Conservation (phyloP, 1,140 invertebrate species). For the Paraescarpia echinospica region DNA sequence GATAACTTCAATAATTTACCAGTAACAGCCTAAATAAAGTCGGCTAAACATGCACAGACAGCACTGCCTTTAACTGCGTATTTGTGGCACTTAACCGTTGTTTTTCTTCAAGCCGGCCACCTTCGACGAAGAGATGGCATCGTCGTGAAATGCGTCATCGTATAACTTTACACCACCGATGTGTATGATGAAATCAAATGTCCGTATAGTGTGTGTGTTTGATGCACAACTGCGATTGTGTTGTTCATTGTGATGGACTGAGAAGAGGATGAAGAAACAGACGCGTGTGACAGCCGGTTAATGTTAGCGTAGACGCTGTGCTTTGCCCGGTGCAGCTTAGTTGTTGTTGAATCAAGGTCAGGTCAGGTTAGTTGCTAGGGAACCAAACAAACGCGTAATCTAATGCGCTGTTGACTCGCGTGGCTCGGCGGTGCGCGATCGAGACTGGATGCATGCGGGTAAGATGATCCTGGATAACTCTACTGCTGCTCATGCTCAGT, state of each 20-base stretch:
- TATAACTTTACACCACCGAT: constrained; percentile 1
- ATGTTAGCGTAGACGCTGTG: not conserved
- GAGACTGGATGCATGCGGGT: not conserved
- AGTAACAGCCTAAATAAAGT: not conserved
- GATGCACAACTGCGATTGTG: not conserved
- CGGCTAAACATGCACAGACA: not conserved
- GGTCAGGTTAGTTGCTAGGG: not conserved
- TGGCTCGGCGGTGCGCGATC: not conserved
- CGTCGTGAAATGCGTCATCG: not conserved
- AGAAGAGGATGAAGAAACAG: not conserved
- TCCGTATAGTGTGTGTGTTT: not conserved
- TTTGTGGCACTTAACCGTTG: not conserved
- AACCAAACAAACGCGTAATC: not conserved
- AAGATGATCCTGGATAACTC: not conserved
- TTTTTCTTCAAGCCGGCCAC: not conserved
- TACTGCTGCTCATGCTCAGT: not conserved
- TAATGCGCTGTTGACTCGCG: not conserved
- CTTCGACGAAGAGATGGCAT: not conserved
- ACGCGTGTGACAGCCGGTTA: not conserved
- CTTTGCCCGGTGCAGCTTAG: not conserved
- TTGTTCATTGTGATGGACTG: not conserved
- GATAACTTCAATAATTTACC: not conserved
- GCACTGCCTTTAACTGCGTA: not conserved
- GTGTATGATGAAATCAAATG: not conserved
- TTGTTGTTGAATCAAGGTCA: not conserved